phyloP scores from a whole-genome alignment of 2,797 vertebrate species.

The Micrastur ruficollis region DNA sequence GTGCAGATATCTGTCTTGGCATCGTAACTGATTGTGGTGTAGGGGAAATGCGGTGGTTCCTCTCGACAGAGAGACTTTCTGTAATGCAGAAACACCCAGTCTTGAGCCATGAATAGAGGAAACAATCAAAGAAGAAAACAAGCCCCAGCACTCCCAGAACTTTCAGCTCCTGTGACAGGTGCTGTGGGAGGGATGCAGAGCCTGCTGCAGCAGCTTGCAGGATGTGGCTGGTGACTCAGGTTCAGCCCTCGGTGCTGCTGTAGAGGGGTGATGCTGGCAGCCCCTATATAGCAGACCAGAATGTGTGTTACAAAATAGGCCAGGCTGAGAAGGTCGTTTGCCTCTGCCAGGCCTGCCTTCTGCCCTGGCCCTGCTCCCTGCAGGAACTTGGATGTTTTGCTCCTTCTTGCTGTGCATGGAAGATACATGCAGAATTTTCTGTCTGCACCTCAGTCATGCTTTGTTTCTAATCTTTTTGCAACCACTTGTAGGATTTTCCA shows the following conservation, averaged over 20 bases:
- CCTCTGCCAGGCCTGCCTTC: background rate
- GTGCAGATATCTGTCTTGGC: background rate
- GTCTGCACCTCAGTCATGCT: background rate
- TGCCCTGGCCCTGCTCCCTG: background rate
- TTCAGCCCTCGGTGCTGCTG: background rate
- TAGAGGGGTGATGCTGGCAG: background rate
- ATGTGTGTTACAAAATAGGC: background rate
- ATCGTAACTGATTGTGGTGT: background rate
- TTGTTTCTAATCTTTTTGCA: background rate
- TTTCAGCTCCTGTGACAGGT: background rate
- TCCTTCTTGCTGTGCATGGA: background rate
- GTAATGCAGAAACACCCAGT: background rate
- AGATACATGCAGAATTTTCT: background rate
- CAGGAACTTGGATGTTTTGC: background rate
- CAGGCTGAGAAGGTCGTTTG: background rate
- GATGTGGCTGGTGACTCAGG: background rate
- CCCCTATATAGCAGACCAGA: fast-evolving
- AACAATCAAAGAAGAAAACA: background rate
- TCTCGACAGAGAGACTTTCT: background rate
- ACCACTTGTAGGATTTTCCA: background rate
- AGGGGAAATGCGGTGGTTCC: background rate
- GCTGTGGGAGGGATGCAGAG: background rate
- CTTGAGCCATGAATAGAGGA: background rate
- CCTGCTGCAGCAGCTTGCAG: background rate
- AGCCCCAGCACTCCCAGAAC: background rate